Evolutionary conservation across 1,140 invertebrate species (phyloP).

Genomic region (Luehdorfia chinensis): DNA sequence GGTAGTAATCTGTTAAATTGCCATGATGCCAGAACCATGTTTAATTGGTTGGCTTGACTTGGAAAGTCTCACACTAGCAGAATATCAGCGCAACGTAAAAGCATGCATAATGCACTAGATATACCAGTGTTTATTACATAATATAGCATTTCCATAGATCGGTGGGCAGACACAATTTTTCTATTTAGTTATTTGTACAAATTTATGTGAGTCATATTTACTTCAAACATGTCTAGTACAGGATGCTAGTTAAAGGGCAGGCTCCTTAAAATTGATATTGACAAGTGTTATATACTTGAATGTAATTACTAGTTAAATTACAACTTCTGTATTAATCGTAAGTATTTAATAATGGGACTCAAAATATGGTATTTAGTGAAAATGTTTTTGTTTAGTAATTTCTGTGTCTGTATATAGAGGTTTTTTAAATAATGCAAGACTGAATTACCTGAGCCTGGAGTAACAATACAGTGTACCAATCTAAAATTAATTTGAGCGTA

Average conservation of each 20-base stretch:
- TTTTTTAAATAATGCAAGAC: conserved; percentile 59
- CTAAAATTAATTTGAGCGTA: conserved; percentile 20
- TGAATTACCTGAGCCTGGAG: conserved; percentile 43
- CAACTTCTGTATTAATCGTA: conserved; percentile 60
- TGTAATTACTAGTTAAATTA: conserved; percentile 53
- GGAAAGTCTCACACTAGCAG: too few species aligned
- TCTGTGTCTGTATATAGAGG: conserved; percentile 65
- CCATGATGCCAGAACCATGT: too few species aligned
- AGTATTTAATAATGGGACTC: conserved; percentile 71
- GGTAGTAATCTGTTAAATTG: too few species aligned
- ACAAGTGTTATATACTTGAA: conserved; percentile 34
- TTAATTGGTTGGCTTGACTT: too few species aligned
- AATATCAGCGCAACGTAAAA: too few species aligned
- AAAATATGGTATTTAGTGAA: conserved; percentile 71
- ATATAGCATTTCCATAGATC: too few species aligned
- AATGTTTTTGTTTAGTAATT: conserved; percentile 50
- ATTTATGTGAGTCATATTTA: conserved; percentile 34
- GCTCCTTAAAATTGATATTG: conserved; percentile 47
- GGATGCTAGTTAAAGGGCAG: conserved; percentile 61
- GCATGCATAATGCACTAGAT: too few species aligned
- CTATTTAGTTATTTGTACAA: too few species aligned
- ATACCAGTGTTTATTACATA: too few species aligned
- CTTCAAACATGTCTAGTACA: conserved; percentile 40
- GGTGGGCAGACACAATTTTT: too few species aligned
- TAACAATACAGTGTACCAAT: conserved; percentile 17